phyloP scores from a whole-genome alignment of 2,797 vertebrate genomes.

The Selene dorsalis region DNA sequence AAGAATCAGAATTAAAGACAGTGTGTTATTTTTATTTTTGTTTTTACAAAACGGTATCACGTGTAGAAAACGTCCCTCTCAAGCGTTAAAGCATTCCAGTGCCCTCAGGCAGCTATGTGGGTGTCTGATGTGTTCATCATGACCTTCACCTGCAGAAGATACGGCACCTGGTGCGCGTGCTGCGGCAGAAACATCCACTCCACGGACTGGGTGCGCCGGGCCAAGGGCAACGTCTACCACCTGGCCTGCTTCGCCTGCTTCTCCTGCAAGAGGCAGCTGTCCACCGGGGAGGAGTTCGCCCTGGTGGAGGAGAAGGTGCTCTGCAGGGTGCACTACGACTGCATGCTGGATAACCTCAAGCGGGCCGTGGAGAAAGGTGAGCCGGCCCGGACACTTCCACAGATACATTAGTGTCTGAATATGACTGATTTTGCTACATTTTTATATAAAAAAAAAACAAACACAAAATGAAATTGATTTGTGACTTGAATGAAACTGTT shows the following conservation, averaged over 20 bases:
- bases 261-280: conserved; percentile 96
- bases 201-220: conserved; percentile 96
- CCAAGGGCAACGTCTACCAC: conserved; percentile 95
- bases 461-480: no score
- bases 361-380: conserved; percentile 94
- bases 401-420: no score
- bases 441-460: no score
- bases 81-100: background rate
- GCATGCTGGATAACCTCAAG: conserved; percentile 96
- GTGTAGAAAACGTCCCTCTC: background rate
- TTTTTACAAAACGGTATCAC: background rate
- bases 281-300: conserved; percentile 96
- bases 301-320: conserved; percentile 95
- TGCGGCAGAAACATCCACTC: conserved; percentile 94
- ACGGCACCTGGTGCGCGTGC: conserved; percentile 93
- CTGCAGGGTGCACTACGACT: conserved; percentile 94
- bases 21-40: no score
- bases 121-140: background rate
- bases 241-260: conserved; percentile 97
- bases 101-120: no score
- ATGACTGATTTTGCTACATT: no score
- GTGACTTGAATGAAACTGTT: no score
- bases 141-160: conserved; percentile 85
- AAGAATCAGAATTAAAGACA: no score
- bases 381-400: conserved; percentile 1